These are phyloP conservation scores for Malurus cyaneus DNA, from an alignment of 2,113 vertebrate genomes.

Conservation along the genomic window DNA sequence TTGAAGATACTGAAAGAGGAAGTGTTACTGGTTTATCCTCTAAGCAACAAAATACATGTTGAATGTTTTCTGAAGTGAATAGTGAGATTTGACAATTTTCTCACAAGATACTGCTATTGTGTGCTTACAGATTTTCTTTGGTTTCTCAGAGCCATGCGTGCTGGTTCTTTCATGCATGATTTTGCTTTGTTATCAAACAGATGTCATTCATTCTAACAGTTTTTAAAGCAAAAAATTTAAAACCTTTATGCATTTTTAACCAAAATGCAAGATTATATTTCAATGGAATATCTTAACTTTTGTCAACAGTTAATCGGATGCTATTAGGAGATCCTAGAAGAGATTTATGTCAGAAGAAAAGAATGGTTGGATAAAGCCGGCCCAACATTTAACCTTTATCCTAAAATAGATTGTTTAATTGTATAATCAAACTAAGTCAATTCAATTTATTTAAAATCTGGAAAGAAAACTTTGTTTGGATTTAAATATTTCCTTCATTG, in stretches of 20 bases:
- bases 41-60: neutral
- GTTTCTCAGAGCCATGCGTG: neutral
- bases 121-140: neutral
- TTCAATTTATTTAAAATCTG: neutral
- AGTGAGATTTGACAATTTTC: neutral
- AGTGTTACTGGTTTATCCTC: neutral
- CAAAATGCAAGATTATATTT: slow-evolving; percentile 4
- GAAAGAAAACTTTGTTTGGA: neutral
- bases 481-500: slow-evolving; percentile 8
- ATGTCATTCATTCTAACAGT: neutral
- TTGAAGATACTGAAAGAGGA: slow-evolving; percentile 23
- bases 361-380: neutral
- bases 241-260: slow-evolving; percentile 23
- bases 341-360: slow-evolving; percentile 22
- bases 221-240: neutral
- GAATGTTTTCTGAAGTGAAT: neutral
- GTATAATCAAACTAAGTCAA: neutral
- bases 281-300: neutral
- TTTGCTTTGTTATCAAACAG: neutral
- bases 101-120: neutral
- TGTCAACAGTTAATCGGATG: slow-evolving; percentile 11
- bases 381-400: neutral
- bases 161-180: neutral
- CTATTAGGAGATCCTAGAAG: neutral
- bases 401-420: neutral